These are phyloP conservation scores for Thera obeliscata DNA, from an alignment of 2,888 invertebrate genomes.

Conservation along the genomic window DNA sequence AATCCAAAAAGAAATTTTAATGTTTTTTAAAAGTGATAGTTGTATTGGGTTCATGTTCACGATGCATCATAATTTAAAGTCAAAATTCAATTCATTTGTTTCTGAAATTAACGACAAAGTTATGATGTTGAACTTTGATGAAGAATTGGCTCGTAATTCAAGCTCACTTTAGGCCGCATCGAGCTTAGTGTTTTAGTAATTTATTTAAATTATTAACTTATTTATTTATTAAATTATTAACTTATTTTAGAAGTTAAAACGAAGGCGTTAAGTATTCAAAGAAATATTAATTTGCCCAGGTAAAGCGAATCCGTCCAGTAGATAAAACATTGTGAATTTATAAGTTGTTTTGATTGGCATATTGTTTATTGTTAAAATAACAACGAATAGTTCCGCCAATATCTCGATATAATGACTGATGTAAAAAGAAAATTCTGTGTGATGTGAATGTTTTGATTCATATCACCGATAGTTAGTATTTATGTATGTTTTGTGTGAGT, in stretches of 20 bases:
- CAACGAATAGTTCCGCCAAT: conserved; percentile 69
- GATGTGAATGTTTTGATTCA: conserved; percentile 74
- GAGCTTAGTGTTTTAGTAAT: conserved; percentile 70
- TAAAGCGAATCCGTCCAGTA: conserved; percentile 45
- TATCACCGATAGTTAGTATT: conserved; percentile 78
- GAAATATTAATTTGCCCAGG: conserved; percentile 42
- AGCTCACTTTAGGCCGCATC: conserved; percentile 51
- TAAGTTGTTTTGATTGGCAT: conserved; percentile 61
- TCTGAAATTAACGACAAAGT: conserved; percentile 28
- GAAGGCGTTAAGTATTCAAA: conserved; percentile 61
- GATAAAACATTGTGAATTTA: conserved; percentile 45
- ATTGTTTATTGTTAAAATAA: conserved; percentile 56
- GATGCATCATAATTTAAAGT: conserved; percentile 40
- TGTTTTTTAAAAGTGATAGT: conserved; percentile 35
- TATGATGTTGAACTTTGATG: conserved; percentile 25
- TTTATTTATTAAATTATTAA: conserved; percentile 84
- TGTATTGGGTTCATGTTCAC: conserved; percentile 33
- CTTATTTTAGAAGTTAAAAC: conserved; percentile 78
- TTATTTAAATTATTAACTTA: conserved; percentile 81
- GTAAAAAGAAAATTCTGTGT: conserved; percentile 76
- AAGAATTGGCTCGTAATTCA: conserved; percentile 21
- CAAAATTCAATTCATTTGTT: conserved; percentile 40
- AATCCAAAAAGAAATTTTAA: conserved; percentile 42
- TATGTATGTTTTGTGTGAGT: conserved; percentile 75
- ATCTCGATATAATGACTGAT: conserved; percentile 80